These are phyloP conservation scores for Clamator glandarius DNA, from an alignment of 2,797 vertebrate genomes.

Conservation along the genomic window DNA sequence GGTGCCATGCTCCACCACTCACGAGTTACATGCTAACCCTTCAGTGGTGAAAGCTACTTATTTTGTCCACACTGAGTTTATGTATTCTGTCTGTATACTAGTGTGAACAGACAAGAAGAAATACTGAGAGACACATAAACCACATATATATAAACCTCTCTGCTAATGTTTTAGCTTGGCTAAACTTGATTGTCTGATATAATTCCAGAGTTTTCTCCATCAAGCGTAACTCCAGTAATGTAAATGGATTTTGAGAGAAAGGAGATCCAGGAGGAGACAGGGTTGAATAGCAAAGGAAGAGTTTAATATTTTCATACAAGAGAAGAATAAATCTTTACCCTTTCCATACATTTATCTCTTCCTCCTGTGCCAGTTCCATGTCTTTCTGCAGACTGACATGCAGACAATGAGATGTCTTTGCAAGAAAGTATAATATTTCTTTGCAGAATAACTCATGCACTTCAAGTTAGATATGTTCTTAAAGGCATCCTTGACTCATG, in stretches of 20 bases:
- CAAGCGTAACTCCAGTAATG: neutral
- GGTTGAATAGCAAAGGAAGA: neutral
- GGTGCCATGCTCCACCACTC: neutral
- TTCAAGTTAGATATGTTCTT: neutral
- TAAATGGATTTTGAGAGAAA: neutral
- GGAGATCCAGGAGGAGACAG: neutral
- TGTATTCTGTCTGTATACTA: neutral
- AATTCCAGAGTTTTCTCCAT: neutral
- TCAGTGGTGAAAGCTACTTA: neutral
- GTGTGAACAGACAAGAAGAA: neutral
- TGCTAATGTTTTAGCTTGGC: neutral
- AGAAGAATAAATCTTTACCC: neutral
- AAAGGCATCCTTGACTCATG: slow-evolving; percentile 5
- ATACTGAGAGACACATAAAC: neutral
- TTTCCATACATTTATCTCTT: neutral
- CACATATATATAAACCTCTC: neutral
- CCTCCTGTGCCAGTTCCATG: neutral
- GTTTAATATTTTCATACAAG: neutral
- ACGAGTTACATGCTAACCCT: neutral
- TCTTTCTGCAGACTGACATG: neutral
- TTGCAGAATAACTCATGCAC: neutral
- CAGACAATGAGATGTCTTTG: slow-evolving; percentile 1
- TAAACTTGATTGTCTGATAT: neutral
- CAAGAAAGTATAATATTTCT: slow-evolving; percentile 10
- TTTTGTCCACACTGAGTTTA: neutral